phyloP scores from a whole-genome alignment of 1,140 invertebrate genomes.

The Stenopsyche tienmushanensis region DNA sequence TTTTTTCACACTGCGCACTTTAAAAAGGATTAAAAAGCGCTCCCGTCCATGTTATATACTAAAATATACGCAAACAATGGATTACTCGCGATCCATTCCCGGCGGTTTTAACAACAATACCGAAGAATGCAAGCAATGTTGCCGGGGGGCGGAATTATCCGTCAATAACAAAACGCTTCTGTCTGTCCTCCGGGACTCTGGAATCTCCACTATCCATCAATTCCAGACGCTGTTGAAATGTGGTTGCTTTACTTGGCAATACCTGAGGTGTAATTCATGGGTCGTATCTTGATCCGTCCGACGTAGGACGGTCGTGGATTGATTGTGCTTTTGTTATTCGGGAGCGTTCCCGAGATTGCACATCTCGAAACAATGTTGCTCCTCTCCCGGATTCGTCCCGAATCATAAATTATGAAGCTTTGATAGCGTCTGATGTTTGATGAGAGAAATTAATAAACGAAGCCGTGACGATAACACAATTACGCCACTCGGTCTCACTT shows the following conservation, averaged over 20 bases:
- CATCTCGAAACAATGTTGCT: background rate
- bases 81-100: too few relatives aligned
- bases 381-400: background rate
- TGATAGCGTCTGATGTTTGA: background rate
- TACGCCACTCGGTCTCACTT: too few relatives aligned
- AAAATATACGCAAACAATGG: too few relatives aligned
- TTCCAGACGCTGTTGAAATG: background rate
- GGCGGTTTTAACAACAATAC: background rate
- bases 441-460: too few relatives aligned
- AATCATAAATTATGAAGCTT: background rate
- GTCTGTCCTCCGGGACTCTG: background rate
- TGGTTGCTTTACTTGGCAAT: background rate
- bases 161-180: slow-evolving; percentile 3
- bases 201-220: slow-evolving; percentile 1
- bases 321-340: background rate
- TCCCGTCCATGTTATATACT: too few relatives aligned
- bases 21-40: too few relatives aligned
- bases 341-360: background rate
- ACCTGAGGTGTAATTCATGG: background rate
- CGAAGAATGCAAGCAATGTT: background rate
- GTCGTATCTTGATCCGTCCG: too few relatives aligned
- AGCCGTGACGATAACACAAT: too few relatives aligned
- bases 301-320: too few relatives aligned
- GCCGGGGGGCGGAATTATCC: background rate
- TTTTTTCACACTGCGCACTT: too few relatives aligned